Evolutionary conservation across 2,888 invertebrate genomes (phyloP).

Genomic region (Branchipolynoe longqiensis): DNA sequence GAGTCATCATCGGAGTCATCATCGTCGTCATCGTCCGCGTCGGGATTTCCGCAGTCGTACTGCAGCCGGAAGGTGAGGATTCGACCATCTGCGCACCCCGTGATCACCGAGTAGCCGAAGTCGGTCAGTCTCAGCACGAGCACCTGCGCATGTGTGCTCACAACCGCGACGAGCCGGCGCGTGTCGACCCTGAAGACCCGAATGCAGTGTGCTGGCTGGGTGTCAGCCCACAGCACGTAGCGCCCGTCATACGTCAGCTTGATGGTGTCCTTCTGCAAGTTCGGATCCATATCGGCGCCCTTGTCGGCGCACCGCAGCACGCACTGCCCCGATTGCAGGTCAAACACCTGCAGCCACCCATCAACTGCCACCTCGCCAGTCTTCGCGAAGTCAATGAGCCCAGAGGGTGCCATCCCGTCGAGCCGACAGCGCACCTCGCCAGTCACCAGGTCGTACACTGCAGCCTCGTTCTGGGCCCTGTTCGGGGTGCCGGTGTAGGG

Average conservation of each 20-base stretch:
- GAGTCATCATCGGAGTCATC: no score
- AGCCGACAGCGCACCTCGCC: neutral
- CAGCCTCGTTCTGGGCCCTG: constrained; percentile 23
- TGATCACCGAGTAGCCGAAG: constrained; percentile 64
- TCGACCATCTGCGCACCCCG: constrained; percentile 68
- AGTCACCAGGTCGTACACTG: constrained; percentile 32
- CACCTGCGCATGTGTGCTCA: constrained; percentile 66
- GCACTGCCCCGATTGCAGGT: constrained; percentile 59
- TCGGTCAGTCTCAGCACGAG: constrained; percentile 62
- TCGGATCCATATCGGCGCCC: constrained; percentile 12
- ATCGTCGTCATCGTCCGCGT: constrained; percentile 34
- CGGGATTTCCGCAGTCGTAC: neutral
- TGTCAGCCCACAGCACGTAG: constrained; percentile 67
- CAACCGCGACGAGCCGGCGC: constrained; percentile 46
- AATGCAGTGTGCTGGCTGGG: constrained; percentile 59
- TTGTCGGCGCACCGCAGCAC: constrained; percentile 3
- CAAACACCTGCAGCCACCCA: constrained; percentile 66
- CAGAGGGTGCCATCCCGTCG: constrained; percentile 32
- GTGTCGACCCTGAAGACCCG: constrained; percentile 38
- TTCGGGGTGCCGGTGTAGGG: neutral
- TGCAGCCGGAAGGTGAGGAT: constrained; percentile 66
- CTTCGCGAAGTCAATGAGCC: constrained; percentile 66
- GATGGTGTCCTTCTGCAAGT: neutral
- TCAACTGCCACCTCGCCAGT: constrained; percentile 67
- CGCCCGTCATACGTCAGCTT: constrained; percentile 67